These are phyloP conservation scores for Hiodon tergisus DNA, from an alignment of 2,113 vertebrate species.

Conservation along the genomic window DNA sequence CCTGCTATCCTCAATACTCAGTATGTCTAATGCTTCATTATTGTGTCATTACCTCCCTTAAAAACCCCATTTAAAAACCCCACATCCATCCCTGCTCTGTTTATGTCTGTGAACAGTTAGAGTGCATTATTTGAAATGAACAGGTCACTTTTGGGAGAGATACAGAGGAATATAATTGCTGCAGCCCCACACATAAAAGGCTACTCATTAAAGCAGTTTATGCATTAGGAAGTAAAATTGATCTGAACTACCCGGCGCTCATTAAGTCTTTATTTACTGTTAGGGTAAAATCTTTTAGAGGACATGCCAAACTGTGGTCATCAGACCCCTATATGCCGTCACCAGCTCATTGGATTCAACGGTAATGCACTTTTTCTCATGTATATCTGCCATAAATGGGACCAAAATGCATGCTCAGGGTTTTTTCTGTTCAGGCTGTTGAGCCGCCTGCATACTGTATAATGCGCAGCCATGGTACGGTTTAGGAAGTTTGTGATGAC, in stretches of 20 bases:
- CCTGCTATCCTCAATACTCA: not conserved
- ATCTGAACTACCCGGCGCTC: not conserved
- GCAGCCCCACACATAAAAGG: not conserved
- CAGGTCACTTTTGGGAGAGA: not conserved
- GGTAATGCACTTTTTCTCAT: no score
- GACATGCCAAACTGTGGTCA: no score
- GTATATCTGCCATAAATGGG: no score
- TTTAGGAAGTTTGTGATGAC: no score
- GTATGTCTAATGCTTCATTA: not conserved
- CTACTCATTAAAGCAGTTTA: not conserved
- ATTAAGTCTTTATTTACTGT: not conserved
- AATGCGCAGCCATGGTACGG: no score
- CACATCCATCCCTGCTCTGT: not conserved
- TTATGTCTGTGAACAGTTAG: slow-evolving; percentile 1
- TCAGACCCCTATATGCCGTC: no score
- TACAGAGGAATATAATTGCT: not conserved
- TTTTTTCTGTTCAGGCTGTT: no score
- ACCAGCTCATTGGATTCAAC: no score
- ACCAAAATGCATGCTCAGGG: no score
- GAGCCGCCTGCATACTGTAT: no score
- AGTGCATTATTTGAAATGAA: not conserved
- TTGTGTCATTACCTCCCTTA: not conserved
- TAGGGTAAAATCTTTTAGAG: no score
- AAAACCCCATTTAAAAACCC: not conserved
- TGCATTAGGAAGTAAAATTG: not conserved